A percentile compares a stretch with the other conserved stretches of the same genome.
Evolutionary conservation across 2,113 vertebrate species (phyloP).

Genomic region (Ailurus styani): DNA sequence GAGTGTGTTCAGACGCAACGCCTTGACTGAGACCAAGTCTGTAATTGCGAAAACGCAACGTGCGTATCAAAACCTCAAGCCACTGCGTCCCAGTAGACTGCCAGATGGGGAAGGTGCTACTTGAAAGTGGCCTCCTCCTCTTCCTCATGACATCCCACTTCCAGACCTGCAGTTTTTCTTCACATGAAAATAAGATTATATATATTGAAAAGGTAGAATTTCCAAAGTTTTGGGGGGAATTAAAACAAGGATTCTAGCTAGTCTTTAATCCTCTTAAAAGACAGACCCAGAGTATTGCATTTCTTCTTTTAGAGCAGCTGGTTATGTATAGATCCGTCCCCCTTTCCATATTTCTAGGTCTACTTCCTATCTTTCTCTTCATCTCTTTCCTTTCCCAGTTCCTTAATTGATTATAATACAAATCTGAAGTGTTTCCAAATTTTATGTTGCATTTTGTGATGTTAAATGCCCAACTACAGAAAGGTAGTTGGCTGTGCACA

Average conservation of each 20-base stretch:
- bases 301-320: conserved; percentile 16
- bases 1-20: not conserved
- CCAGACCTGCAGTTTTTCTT: not conserved
- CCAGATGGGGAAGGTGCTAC: not conserved
- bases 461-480: not conserved
- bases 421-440: not conserved
- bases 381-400: not conserved
- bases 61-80: not conserved
- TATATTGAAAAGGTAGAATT: conserved; percentile 20
- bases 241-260: not conserved
- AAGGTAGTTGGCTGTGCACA: not conserved
- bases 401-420: conserved; percentile 18
- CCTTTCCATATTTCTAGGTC: not conserved
- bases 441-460: not conserved
- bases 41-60: not conserved
- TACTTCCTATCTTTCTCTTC: not conserved
- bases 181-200: not conserved
- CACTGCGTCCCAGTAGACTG: not conserved
- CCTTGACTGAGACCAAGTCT: not conserved
- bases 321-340: not conserved
- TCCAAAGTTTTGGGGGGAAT: not conserved
- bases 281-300: not conserved
- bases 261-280: conserved; percentile 31
- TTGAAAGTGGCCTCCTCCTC: not conserved
- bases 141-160: not conserved